These are phyloP conservation scores for Eumeta japonica DNA, from an alignment of 1,140 invertebrate species.

Conservation along the genomic window DNA sequence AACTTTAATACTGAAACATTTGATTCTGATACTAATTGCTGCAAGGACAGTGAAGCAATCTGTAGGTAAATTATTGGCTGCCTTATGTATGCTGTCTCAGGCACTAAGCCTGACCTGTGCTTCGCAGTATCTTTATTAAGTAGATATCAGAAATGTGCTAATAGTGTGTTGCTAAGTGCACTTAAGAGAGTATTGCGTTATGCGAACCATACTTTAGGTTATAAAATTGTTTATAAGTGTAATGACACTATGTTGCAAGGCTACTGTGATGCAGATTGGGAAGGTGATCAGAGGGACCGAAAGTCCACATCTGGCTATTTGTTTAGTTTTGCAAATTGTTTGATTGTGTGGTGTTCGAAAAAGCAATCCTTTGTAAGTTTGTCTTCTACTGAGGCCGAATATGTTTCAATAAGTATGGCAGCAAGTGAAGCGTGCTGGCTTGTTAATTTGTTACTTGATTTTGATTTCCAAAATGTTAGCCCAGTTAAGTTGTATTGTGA, in stretches of 20 bases:
- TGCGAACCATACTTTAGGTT: background rate
- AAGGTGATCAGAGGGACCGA: slow-evolving; percentile 7
- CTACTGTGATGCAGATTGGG: slow-evolving; percentile 17
- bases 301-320: slow-evolving; percentile 16
- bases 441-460: slow-evolving; percentile 14
- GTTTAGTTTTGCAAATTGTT: slow-evolving; percentile 18
- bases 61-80: background rate
- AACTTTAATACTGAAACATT: background rate
- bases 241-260: slow-evolving; percentile 10
- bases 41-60: background rate
- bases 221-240: background rate
- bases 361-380: slow-evolving; percentile 28
- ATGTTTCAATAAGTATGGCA: slow-evolving; percentile 22
- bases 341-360: slow-evolving; percentile 22
- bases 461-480: slow-evolving; percentile 2
- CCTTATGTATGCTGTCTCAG: background rate
- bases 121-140: background rate
- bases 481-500: background rate
- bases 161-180: background rate
- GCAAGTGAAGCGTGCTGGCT: slow-evolving; percentile 25
- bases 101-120: slow-evolving; percentile 1
- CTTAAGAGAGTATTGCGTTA: slow-evolving; percentile 1
- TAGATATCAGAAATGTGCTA: slow-evolving; percentile 1
- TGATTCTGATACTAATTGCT: background rate
- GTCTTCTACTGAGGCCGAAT: slow-evolving; percentile 37